Conservation (phyloP, 2,797 vertebrate genomes). For the Etheostoma perlongum region DNA sequence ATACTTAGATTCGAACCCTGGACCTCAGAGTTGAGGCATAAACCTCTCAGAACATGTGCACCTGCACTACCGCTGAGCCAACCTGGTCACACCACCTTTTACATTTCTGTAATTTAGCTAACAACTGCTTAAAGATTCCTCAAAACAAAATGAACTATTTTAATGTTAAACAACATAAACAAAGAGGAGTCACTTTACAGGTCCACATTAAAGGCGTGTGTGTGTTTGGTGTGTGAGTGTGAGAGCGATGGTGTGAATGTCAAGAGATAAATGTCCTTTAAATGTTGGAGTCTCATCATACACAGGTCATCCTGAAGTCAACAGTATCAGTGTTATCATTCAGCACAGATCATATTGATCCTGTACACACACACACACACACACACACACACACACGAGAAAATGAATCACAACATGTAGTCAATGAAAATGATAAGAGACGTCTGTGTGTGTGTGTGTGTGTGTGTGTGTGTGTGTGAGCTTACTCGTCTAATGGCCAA, state of each 20-base stretch:
- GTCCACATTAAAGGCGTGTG: not conserved
- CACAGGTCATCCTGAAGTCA: constrained; percentile 30
- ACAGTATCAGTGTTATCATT: constrained; percentile 24
- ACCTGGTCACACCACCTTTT: too few species aligned
- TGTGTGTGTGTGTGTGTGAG: constrained; percentile 20
- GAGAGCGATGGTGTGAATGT: not conserved
- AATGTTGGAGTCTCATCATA: constrained; percentile 1
- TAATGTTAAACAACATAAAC: too few species aligned
- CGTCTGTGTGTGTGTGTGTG: constrained; percentile 5
- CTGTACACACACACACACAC: constrained; percentile 4
- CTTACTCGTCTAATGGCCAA: constrained; percentile 34
- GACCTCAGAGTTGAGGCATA: too few species aligned
- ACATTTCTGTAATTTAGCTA: too few species aligned
- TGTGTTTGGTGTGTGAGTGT: not conserved
- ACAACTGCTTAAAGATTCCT: too few species aligned
- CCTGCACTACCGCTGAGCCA: too few species aligned
- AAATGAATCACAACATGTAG: constrained; percentile 17
- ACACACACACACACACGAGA: constrained; percentile 10
- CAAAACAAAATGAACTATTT: too few species aligned
- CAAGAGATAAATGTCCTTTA: constrained; percentile 17
- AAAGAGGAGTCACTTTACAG: too few species aligned
- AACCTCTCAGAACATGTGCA: too few species aligned
- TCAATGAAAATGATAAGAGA: constrained; percentile 1
- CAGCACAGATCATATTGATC: constrained; percentile 36
- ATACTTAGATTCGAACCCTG: too few species aligned